A percentile compares a stretch with the other conserved stretches of the same genome.
phyloP scores from a whole-genome alignment of 2,113 vertebrate genomes.

The Lophura nycthemera region DNA sequence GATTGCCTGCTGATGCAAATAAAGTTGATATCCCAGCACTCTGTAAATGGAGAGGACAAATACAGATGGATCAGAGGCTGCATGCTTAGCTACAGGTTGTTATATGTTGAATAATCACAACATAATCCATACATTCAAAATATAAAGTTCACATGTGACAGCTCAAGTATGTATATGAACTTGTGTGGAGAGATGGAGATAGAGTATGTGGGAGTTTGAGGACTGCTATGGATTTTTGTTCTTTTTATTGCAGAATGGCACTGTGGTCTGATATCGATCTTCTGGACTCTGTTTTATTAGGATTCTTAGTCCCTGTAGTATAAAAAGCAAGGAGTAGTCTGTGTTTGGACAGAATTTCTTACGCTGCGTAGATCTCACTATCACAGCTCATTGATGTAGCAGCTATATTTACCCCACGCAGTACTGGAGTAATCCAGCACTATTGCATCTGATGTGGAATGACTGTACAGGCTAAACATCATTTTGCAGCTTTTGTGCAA shows the following conservation, averaged over 20 bases:
- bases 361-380: neutral
- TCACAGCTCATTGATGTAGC: neutral
- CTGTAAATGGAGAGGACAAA: neutral
- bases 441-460: neutral
- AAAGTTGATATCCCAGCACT: neutral
- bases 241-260: neutral
- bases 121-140: neutral
- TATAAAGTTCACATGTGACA: neutral
- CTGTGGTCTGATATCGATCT: neutral
- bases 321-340: neutral
- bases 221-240: neutral
- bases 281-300: neutral
- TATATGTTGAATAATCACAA: neutral
- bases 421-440: neutral
- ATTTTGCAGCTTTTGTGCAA: neutral
- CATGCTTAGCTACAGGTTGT: neutral
- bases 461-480: neutral
- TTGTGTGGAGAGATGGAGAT: neutral
- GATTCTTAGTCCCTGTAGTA: neutral
- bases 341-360: neutral
- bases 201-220: neutral
- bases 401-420: neutral
- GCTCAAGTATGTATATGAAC: neutral
- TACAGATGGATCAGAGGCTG: neutral
- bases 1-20: conserved; percentile 32